A percentile compares a stretch with the other conserved stretches of the same genome.
Conservation (phyloP, 2,888 invertebrate genomes). For the Sabatieria punctata region DNA sequence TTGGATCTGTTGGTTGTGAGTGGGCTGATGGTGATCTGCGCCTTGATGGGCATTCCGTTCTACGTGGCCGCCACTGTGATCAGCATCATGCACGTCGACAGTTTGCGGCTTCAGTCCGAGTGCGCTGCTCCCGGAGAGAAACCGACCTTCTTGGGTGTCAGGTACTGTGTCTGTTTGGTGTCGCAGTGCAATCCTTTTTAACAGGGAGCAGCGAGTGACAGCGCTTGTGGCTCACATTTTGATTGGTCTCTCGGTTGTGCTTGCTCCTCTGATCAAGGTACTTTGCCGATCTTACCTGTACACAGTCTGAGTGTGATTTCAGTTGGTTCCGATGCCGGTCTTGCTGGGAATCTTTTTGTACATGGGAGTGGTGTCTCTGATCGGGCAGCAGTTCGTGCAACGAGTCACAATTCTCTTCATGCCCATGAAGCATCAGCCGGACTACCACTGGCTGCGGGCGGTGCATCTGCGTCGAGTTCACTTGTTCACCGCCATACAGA, state of each 20-base stretch:
- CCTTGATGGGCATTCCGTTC: slow-evolving; percentile 74
- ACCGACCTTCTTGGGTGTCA: slow-evolving; percentile 45
- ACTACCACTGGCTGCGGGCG: slow-evolving; percentile 22
- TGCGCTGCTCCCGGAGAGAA: slow-evolving; percentile 90
- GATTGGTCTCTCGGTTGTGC: slow-evolving; percentile 36
- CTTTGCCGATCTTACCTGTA: background rate
- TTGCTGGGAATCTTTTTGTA: slow-evolving; percentile 39
- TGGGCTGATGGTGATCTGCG: slow-evolving; percentile 61
- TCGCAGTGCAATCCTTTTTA: too few relatives aligned
- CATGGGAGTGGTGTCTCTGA: slow-evolving; percentile 36
- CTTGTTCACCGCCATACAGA: slow-evolving; percentile 36
- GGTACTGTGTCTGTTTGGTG: slow-evolving; percentile 19
- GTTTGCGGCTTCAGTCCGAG: slow-evolving; percentile 59
- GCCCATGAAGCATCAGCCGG: slow-evolving; percentile 28
- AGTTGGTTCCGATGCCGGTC: slow-evolving; percentile 36
- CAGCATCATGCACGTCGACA: slow-evolving; percentile 78
- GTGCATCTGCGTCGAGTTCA: slow-evolving; percentile 31
- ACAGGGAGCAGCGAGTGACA: slow-evolving; percentile 54
- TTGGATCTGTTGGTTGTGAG: slow-evolving; percentile 79
- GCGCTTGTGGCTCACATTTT: slow-evolving; percentile 59
- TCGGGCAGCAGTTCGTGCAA: slow-evolving; percentile 25
- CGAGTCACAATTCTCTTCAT: slow-evolving; percentile 26
- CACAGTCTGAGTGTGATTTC: slow-evolving; percentile 5
- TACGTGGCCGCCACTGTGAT: slow-evolving; percentile 87
- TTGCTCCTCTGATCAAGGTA: slow-evolving; percentile 26